Evolutionary conservation across 2,113 vertebrate genomes (phyloP).

Genomic region (Tachysurus fulvidraco): DNA sequence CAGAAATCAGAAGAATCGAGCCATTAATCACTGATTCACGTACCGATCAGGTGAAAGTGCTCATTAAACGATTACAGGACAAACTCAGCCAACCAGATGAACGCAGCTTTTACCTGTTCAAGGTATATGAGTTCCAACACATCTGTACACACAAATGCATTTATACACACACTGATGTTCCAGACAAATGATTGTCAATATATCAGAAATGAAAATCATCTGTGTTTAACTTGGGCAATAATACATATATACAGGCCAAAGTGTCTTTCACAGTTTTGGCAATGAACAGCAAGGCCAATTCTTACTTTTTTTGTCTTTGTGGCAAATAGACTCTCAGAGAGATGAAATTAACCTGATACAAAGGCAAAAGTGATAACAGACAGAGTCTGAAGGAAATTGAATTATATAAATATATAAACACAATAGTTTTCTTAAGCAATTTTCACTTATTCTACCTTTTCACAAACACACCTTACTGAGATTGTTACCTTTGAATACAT

Average conservation of each 20-base stretch:
- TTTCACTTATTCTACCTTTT: neutral
- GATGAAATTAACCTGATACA: neutral
- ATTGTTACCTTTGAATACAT: too few species aligned
- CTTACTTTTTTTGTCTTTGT: neutral
- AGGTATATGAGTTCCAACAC: constrained; percentile 72
- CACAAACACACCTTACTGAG: neutral
- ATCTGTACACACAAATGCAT: neutral
- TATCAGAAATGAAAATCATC: neutral
- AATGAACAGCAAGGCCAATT: neutral
- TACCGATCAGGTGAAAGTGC: constrained; percentile 75
- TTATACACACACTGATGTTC: neutral
- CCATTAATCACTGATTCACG: constrained; percentile 83
- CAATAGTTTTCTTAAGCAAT: neutral
- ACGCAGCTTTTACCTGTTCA: constrained; percentile 83
- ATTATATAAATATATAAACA: neutral
- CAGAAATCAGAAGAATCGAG: constrained; percentile 81
- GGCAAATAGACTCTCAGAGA: neutral
- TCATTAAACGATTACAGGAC: constrained; percentile 84
- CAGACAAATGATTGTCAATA: neutral
- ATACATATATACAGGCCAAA: neutral
- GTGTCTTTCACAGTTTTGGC: neutral
- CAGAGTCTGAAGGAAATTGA: neutral
- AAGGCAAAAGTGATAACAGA: neutral
- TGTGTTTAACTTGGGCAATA: neutral
- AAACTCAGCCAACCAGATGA: constrained; percentile 80